phyloP scores from a whole-genome alignment of 2,113 vertebrate species.

The Oryzias woworae region DNA sequence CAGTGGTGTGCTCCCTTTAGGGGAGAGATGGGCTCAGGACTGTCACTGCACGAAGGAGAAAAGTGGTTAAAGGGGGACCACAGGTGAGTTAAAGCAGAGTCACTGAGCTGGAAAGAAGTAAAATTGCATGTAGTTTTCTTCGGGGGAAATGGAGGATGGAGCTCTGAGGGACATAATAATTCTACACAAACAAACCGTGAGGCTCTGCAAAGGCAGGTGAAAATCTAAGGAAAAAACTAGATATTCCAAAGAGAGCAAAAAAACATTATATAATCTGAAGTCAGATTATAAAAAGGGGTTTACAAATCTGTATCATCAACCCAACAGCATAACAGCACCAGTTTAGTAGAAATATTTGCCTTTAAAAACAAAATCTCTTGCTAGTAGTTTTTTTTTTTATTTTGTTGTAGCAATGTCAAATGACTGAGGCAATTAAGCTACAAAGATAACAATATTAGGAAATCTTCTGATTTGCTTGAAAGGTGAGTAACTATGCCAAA shows the following conservation, averaged over 20 bases:
- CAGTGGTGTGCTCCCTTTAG: constrained; percentile 7
- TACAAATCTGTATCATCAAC: constrained; percentile 7
- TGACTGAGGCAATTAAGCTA: no score
- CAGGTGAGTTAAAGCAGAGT: constrained; percentile 50
- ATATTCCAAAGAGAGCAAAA: constrained; percentile 3
- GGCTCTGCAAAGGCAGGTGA: not conserved
- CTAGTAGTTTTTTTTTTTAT: no score
- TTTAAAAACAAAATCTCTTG: no score
- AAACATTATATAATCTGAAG: constrained; percentile 10
- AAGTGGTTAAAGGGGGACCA: constrained; percentile 39
- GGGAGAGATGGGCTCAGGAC: constrained; percentile 24
- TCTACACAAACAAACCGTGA: constrained; percentile 12
- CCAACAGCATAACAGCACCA: no score
- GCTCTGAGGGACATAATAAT: constrained; percentile 18
- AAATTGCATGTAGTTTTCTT: constrained; percentile 39
- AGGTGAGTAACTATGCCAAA: constrained; percentile 35
- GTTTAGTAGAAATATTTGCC: no score
- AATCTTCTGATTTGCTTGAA: constrained; percentile 13
- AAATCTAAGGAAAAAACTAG: constrained; percentile 3
- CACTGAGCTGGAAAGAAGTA: constrained; percentile 54
- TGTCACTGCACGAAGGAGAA: constrained; percentile 24
- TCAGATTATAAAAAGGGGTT: constrained; percentile 33
- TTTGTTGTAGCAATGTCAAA: no score
- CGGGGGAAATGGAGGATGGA: constrained; percentile 23
- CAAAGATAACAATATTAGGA: constrained; percentile 4